Evolutionary conservation across 2,797 vertebrate genomes (phyloP).

Genomic region (Poeciliopsis gracilis): DNA sequence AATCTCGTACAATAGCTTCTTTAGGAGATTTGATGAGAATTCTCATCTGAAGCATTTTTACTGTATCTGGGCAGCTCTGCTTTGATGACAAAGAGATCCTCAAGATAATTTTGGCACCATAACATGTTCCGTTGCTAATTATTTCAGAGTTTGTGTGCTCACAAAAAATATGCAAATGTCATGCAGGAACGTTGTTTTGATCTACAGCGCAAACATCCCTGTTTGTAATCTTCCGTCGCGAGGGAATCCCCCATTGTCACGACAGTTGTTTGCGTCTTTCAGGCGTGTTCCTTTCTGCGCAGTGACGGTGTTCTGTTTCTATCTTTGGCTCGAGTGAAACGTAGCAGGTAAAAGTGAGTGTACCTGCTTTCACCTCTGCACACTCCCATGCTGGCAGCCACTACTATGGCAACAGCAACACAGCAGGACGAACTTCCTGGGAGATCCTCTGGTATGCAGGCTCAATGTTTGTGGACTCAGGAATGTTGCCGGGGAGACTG

Average conservation of each 20-base stretch:
- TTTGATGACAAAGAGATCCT: not conserved
- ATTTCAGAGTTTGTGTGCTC: not conserved
- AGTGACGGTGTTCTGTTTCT: constrained; percentile 37
- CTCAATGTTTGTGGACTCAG: constrained; percentile 82
- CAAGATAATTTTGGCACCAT: not conserved
- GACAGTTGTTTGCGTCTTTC: constrained; percentile 37
- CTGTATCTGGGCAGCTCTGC: not conserved
- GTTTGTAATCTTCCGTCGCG: not conserved
- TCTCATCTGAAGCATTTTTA: not conserved
- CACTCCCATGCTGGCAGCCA: constrained; percentile 60
- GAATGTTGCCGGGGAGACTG: constrained; percentile 78
- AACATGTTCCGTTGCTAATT: not conserved
- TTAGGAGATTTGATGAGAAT: constrained; percentile 24
- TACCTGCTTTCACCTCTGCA: constrained; percentile 65
- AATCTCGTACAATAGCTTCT: constrained; percentile 23
- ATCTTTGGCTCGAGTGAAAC: constrained; percentile 10
- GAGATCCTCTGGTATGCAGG: constrained; percentile 77
- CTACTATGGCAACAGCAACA: constrained; percentile 79
- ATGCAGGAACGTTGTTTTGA: constrained; percentile 2
- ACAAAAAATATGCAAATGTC: not conserved
- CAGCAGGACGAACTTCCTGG: constrained; percentile 71
- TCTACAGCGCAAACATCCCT: constrained; percentile 7
- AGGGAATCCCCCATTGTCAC: constrained; percentile 12
- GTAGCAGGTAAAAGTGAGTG: constrained; percentile 22
- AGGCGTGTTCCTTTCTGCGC: constrained; percentile 31